Conservation (phyloP, 2,797 vertebrate genomes). For the Nyctibius grandis region DNA sequence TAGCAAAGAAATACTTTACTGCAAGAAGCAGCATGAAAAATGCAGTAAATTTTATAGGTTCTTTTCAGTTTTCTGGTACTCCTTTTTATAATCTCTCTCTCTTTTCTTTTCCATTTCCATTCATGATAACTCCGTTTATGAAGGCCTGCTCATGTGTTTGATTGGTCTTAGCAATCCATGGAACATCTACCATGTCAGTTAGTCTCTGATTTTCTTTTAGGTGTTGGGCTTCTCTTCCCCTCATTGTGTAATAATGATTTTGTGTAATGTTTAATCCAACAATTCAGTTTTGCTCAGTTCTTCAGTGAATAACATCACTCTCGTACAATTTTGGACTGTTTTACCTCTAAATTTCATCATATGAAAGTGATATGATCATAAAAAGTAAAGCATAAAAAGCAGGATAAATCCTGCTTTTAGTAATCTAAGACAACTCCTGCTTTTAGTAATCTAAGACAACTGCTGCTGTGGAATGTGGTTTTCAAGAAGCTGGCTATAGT, state of each 20-base stretch:
- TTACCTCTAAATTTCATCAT: not conserved
- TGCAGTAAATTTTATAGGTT: not conserved
- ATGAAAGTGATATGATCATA: not conserved
- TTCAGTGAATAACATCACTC: not conserved
- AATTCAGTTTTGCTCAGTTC: not conserved
- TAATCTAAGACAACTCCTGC: not conserved
- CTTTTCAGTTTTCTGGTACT: not conserved
- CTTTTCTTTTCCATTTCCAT: not conserved
- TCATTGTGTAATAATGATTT: not conserved
- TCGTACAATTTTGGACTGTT: not conserved
- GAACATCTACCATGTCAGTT: not conserved
- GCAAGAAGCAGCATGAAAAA: not conserved
- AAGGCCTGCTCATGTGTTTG: not conserved
- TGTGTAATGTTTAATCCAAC: not conserved
- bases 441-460: not conserved
- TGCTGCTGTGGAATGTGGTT: not conserved
- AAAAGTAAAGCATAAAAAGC: not conserved
- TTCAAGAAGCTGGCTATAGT: not conserved
- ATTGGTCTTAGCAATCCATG: not conserved
- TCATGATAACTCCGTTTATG: not conserved
- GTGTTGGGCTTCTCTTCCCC: fast-evolving
- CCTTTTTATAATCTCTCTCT: not conserved
- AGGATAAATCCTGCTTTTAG: not conserved
- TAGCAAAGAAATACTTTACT: not conserved
- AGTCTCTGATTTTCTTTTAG: not conserved